Conservation (phyloP, 2,888 invertebrate species). For the Pteria penguin region DNA sequence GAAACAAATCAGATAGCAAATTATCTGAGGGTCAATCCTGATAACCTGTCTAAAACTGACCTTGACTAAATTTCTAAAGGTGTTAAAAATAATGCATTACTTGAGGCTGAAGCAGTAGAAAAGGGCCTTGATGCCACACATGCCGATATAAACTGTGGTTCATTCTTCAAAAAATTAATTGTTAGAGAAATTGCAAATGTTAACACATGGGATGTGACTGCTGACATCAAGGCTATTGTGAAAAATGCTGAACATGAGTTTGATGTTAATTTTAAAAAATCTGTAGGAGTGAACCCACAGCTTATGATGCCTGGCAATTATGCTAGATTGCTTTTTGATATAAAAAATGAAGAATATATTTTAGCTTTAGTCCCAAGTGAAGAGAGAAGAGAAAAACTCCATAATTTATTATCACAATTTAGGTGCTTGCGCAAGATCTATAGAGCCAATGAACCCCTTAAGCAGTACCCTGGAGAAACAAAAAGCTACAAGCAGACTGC, state of each 20-base stretch:
- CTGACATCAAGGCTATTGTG: background rate
- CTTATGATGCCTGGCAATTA: slow-evolving; percentile 9
- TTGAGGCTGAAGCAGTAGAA: background rate
- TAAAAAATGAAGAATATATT: slow-evolving; percentile 9
- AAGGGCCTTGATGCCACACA: slow-evolving; percentile 6
- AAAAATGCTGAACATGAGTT: background rate
- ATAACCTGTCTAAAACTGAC: background rate
- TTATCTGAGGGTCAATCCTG: slow-evolving; percentile 2
- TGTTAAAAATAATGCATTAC: slow-evolving; percentile 1
- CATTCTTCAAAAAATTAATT: background rate
- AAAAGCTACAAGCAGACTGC: background rate
- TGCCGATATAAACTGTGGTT: slow-evolving; percentile 15
- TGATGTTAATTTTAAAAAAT: background rate
- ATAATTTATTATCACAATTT: background rate
- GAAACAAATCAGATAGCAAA: background rate
- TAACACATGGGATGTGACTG: background rate
- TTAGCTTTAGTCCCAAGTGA: background rate
- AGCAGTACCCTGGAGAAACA: slow-evolving; percentile 11
- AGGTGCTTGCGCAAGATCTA: slow-evolving; percentile 11
- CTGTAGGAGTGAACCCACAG: background rate
- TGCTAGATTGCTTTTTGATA: background rate
- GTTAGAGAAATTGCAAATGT: background rate
- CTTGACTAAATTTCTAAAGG: slow-evolving; percentile 10
- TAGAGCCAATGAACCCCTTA: slow-evolving; percentile 19
- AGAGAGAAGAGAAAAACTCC: slow-evolving; percentile 1